These are phyloP conservation scores for Lamprologus lemairii DNA, from an alignment of 2,113 vertebrate genomes.

Conservation along the genomic window DNA sequence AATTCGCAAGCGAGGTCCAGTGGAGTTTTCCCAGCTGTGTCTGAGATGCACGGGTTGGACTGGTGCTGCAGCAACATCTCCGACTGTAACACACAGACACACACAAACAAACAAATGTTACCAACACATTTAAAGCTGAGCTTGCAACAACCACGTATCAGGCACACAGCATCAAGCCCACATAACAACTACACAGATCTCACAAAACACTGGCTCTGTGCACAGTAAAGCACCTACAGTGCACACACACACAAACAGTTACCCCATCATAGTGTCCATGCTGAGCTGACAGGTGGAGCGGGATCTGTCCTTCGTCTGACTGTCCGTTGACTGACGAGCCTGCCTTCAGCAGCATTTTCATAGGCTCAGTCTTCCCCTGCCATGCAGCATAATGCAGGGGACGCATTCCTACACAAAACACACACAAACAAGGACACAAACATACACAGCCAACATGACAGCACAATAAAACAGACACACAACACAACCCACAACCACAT, in stretches of 20 bases:
- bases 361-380: slow-evolving; percentile 96
- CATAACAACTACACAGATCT: background rate
- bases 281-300: slow-evolving; percentile 90
- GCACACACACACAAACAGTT: slow-evolving; percentile 17
- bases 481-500: background rate
- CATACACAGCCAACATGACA: background rate
- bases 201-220: background rate
- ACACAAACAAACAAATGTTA: background rate
- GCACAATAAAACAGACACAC: background rate
- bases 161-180: background rate
- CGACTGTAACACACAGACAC: slow-evolving; percentile 44
- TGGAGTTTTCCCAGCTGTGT: slow-evolving; percentile 90
- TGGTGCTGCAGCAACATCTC: slow-evolving; percentile 85
- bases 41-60: slow-evolving; percentile 95
- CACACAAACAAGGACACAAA: background rate
- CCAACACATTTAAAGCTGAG: background rate
- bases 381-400: slow-evolving; percentile 94
- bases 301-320: slow-evolving; percentile 95
- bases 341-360: slow-evolving; percentile 95
- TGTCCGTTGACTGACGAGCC: slow-evolving; percentile 92
- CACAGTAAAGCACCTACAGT: background rate
- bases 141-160: background rate
- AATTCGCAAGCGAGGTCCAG: slow-evolving; percentile 97
- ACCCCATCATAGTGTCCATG: slow-evolving; percentile 98
- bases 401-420: slow-evolving; percentile 81